A percentile compares a stretch with the other conserved stretches of the same genome.
These are phyloP conservation scores for Ictalurus furcatus DNA, from an alignment of 2,113 vertebrate genomes.

Conservation along the genomic window DNA sequence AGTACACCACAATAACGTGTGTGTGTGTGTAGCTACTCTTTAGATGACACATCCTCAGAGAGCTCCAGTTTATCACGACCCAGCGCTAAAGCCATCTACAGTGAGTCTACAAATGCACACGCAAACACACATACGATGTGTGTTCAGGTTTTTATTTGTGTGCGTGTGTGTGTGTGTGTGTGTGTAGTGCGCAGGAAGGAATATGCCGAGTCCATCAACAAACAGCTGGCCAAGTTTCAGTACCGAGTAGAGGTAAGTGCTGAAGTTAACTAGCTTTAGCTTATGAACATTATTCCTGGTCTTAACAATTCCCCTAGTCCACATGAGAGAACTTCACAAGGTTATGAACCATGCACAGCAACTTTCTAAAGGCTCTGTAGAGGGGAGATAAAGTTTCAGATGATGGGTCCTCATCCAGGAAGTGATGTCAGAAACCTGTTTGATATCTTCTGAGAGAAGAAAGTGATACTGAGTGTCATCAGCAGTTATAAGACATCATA, in stretches of 20 bases:
- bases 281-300: neutral
- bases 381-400: too few relatives aligned
- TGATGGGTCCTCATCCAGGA: too few relatives aligned
- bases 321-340: neutral
- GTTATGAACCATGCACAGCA: neutral
- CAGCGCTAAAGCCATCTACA: conserved; percentile 82
- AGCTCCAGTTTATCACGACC: conserved; percentile 65
- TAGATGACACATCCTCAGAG: conserved; percentile 62
- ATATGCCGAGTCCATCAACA: conserved; percentile 73
- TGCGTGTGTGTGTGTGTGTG: conserved; percentile 15
- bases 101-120: conserved; percentile 69
- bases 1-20: neutral
- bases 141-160: neutral
- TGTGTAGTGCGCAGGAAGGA: conserved; percentile 81
- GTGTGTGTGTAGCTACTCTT: conserved; percentile 40
- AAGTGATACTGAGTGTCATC: too few relatives aligned
- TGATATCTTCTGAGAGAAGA: too few relatives aligned
- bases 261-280: neutral
- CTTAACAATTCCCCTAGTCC: neutral
- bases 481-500: too few relatives aligned
- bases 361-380: too few relatives aligned
- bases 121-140: neutral
- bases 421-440: too few relatives aligned
- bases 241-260: conserved; percentile 83
- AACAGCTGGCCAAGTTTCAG: conserved; percentile 68